Percentiles rank a stretch among this genome's conserved stretches.
These are phyloP conservation scores for Volucella zonaria DNA, from an alignment of 2,888 invertebrate genomes.

Conservation along the genomic window DNA sequence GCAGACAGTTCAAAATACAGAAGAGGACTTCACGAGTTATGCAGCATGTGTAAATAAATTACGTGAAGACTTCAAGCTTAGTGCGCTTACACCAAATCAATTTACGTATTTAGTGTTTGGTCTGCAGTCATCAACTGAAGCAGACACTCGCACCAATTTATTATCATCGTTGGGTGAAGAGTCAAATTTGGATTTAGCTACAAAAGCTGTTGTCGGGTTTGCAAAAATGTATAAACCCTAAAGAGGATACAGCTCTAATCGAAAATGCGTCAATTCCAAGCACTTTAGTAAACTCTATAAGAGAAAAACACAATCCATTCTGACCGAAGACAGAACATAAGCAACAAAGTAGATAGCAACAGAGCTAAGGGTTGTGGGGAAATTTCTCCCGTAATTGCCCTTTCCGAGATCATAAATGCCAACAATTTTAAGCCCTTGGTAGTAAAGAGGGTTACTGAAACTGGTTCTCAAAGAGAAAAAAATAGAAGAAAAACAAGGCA, in stretches of 20 bases:
- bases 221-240: conserved; percentile 9
- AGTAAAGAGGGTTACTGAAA: conserved; percentile 16
- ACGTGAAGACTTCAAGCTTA: conserved; percentile 17
- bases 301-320: not conserved
- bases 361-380: conserved; percentile 1
- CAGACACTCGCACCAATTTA: conserved; percentile 2
- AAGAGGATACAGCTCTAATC: not conserved
- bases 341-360: not conserved
- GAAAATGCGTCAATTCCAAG: no score
- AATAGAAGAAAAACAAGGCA: not conserved
- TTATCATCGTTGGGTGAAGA: not conserved
- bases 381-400: conserved; percentile 15
- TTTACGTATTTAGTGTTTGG: conserved; percentile 46
- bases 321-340: not conserved
- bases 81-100: conserved; percentile 7
- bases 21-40: conserved; percentile 16
- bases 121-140: conserved; percentile 20
- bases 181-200: conserved; percentile 6
- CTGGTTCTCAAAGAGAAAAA: conserved; percentile 1
- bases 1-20: conserved; percentile 2
- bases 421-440: not conserved
- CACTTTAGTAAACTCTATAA: not conserved
- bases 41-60: conserved; percentile 7
- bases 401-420: conserved; percentile 5
- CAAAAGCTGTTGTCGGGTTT: conserved; percentile 7